Base-by-base conservation (phyloP, 2,888 invertebrate species). In the Temnothorax unifasciatus region DNA sequence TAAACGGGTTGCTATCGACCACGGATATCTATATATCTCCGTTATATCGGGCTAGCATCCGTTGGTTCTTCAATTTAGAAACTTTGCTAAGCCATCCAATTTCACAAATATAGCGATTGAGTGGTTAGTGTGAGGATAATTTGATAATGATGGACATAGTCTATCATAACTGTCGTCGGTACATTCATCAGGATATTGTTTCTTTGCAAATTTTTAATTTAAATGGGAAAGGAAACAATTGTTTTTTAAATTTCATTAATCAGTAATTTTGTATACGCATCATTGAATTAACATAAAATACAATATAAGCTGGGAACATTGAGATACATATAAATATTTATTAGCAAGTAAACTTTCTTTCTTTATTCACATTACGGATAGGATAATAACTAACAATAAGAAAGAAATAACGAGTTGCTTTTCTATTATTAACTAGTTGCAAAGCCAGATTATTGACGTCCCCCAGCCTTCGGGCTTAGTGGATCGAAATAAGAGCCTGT, bases 401-500 rank as follows among this genome's bases (percentile, higher is more conserved):
- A 54, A 21, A 68, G 0, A 68, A 76, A 25, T 18, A 25, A 8
- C 25, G 2, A 50, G 15, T 8, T n/a, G 9, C 6, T 41, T 41
- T 21, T 11, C 3, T 54, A 8, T 54, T 54, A 41, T 54, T 41
- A 41, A n/a, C 9, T 29, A 6, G 8, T 50, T n/a, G 34, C 13
- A 77, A 52, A 77, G 5, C 5, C 41, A 29, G 38, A 77, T 77
- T 54, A 68, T 64, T 13, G 52, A 50, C 34, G 18, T 75, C 5
- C 25, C 6, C n/a, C 9, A 54, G 54, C 38, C n/a, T 52, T 76
- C 25, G 61, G 2, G 34, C n/a, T 82, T 77, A 75, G 63, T 25
- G 25, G 57, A 84, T 88, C 85, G 88, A 88, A 88, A 85, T 89
- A 87, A 88, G 87, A 89, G 88, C 84, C 82, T 83, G 52, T 18